A percentile compares a stretch with the other conserved stretches of the same genome.
Evolutionary conservation across 2,113 vertebrate genomes (phyloP).

Genomic region (Philantomba maxwellii): DNA sequence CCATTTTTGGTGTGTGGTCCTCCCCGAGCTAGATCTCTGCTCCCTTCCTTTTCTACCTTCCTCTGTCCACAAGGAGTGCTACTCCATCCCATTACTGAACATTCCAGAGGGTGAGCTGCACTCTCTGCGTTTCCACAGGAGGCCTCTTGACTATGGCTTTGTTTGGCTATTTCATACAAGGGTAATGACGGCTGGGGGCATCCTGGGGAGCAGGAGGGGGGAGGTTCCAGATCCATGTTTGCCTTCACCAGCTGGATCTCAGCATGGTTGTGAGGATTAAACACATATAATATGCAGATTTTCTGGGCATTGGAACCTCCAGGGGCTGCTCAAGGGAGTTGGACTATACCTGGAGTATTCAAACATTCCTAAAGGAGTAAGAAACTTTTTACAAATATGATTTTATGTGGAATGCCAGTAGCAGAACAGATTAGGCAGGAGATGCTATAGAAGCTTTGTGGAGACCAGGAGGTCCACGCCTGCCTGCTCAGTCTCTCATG

Average conservation of each 20-base stretch:
- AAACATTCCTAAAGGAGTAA: neutral
- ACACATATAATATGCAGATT: neutral
- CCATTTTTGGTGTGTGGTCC: rapidly evolving
- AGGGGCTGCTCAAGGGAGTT: neutral
- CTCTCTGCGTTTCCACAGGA: neutral
- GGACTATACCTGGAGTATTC: neutral
- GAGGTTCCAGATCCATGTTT: neutral
- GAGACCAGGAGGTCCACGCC: neutral
- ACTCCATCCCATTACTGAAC: neutral
- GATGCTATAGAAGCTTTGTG: neutral
- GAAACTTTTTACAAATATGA: neutral
- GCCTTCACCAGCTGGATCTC: neutral
- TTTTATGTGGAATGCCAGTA: neutral
- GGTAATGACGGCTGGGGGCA: neutral
- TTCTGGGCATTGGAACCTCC: neutral
- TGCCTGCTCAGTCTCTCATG: neutral
- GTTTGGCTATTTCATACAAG: neutral
- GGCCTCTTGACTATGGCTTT: neutral
- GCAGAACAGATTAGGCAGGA: neutral
- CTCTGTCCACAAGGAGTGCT: rapidly evolving
- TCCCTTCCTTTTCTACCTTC: neutral
- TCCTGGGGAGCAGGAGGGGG: neutral
- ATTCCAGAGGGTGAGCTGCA: neutral
- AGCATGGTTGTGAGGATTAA: neutral
- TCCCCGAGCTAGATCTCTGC: neutral